These are phyloP conservation scores for Aradophagus sp. DNA, from an alignment of 1,140 invertebrate genomes.

Conservation along the genomic window DNA sequence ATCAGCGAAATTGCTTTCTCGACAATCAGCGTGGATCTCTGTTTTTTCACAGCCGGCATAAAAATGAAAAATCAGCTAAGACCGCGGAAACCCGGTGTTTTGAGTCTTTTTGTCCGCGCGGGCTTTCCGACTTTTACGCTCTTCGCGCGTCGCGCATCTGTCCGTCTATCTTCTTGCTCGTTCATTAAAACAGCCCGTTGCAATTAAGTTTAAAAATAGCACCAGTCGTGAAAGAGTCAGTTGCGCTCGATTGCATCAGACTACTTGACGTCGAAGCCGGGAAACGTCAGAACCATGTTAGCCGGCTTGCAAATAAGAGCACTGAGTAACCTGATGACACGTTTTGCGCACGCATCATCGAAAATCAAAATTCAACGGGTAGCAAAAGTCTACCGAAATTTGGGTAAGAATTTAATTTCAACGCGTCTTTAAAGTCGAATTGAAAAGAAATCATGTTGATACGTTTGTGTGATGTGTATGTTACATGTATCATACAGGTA, in stretches of 20 bases:
- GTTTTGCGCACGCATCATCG: no score
- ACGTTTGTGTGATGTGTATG: no score
- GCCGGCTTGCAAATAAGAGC: slow-evolving; percentile 15
- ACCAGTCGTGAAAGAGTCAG: slow-evolving; percentile 62
- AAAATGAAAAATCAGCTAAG: no score
- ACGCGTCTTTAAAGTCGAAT: no score
- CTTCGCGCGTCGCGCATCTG: slow-evolving; percentile 40
- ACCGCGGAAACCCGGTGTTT: no score
- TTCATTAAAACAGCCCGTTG: slow-evolving; percentile 70
- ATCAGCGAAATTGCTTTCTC: no score
- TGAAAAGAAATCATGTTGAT: no score
- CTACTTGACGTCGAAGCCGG: slow-evolving; percentile 55
- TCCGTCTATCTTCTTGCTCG: slow-evolving; percentile 62
- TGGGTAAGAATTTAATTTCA: no score
- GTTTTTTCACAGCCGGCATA: no score
- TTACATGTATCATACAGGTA: no score
- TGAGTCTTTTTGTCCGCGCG: slow-evolving; percentile 8
- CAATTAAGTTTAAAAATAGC: slow-evolving; percentile 74
- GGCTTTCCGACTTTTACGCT: slow-evolving; percentile 17
- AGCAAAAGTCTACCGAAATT: not conserved
- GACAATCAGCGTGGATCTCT: no score
- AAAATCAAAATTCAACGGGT: no score
- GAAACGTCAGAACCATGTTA: slow-evolving; percentile 37
- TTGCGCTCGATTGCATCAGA: slow-evolving; percentile 73
- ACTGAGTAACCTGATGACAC: slow-evolving; percentile 29